These are phyloP conservation scores for Aricia agestis DNA, from an alignment of 1,140 invertebrate species.

Conservation along the genomic window DNA sequence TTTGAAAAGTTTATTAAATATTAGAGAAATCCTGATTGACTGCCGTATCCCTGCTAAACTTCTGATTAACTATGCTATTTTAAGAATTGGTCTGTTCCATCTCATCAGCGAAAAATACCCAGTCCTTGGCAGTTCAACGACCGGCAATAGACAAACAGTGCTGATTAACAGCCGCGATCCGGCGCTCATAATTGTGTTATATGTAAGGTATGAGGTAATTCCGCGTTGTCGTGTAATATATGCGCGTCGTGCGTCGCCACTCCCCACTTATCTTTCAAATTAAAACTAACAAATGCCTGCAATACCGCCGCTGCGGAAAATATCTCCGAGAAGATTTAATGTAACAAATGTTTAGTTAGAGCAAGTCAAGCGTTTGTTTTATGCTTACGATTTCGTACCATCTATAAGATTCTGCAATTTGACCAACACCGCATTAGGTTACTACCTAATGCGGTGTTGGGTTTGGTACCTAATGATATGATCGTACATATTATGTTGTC, in stretches of 20 bases:
- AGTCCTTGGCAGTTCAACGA: conserved; percentile 62
- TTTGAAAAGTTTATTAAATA: conserved; percentile 7
- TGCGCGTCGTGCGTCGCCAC: neutral
- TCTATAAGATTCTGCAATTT: too few relatives aligned
- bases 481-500: too few relatives aligned
- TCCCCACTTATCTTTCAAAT: conserved; percentile 3
- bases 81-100: conserved; percentile 40
- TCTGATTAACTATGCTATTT: too few relatives aligned
- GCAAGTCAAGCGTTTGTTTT: neutral
- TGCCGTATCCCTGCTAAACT: too few relatives aligned
- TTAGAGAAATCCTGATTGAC: too few relatives aligned
- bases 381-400: too few relatives aligned
- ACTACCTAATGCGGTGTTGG: too few relatives aligned
- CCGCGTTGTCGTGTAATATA: conserved; percentile 15
- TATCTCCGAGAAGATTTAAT: neutral
- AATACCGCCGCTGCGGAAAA: neutral
- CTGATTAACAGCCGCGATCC: conserved; percentile 42
- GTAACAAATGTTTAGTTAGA: neutral
- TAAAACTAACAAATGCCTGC: neutral
- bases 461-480: too few relatives aligned
- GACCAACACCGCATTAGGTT: too few relatives aligned
- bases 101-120: conserved; percentile 47
- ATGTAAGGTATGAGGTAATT: conserved; percentile 33
- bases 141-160: conserved; percentile 48
- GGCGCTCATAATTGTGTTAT: conserved; percentile 35